Conservation (phyloP, 2,797 vertebrate species). For the Scomberomorus guttatus region DNA sequence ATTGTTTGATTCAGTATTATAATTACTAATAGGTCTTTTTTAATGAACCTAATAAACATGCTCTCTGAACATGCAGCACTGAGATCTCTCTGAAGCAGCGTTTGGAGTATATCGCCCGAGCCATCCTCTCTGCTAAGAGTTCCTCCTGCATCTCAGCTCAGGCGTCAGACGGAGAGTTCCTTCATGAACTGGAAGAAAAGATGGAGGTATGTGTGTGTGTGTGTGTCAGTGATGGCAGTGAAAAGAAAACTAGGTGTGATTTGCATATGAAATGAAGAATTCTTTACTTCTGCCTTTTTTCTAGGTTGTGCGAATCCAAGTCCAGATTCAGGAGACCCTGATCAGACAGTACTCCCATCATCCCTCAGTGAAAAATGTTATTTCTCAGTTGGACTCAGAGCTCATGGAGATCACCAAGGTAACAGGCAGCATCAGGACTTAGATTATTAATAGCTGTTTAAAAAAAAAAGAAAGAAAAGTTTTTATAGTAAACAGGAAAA, state of each 20-base stretch:
- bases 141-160: constrained; percentile 92
- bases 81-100: constrained; percentile 97
- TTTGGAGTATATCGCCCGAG: constrained; percentile 95
- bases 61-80: constrained; percentile 83
- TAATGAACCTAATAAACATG: neutral
- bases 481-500: neutral
- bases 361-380: constrained; percentile 92
- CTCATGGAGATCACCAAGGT: constrained; percentile 99
- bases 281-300: neutral
- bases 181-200: constrained; percentile 98
- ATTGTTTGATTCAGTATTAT: neutral
- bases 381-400: constrained; percentile 94
- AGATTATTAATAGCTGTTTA: neutral
- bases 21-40: neutral
- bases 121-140: constrained; percentile 98
- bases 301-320: constrained; percentile 96
- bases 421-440: neutral
- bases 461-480: neutral
- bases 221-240: no score
- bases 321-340: constrained; percentile 96
- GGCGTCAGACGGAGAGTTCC: constrained; percentile 96
- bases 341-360: constrained; percentile 93
- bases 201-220: constrained; percentile 90
- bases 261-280: neutral
- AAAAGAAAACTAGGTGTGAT: neutral